Conservation (phyloP, 2,888 invertebrate species). For the Tholera decimalis region DNA sequence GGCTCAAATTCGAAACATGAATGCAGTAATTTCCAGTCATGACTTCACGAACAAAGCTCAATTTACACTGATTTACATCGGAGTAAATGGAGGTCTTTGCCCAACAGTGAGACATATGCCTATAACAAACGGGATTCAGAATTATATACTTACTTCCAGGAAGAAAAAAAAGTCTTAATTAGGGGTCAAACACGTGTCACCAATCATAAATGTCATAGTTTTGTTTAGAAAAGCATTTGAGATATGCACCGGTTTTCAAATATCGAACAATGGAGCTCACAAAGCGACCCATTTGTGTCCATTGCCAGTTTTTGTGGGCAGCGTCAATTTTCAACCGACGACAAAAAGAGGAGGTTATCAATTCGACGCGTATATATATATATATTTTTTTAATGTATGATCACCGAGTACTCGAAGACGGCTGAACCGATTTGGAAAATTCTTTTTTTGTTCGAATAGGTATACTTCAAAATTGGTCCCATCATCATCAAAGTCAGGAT, state of each 20-base stretch:
- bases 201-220: constrained; percentile 84
- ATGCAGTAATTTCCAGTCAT: constrained; percentile 9
- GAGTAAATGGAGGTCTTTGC: too few species aligned
- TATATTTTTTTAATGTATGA: too few species aligned
- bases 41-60: constrained; percentile 44
- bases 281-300: constrained; percentile 75
- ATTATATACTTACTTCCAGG: constrained; percentile 18
- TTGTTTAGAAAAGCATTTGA: constrained; percentile 74
- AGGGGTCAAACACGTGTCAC: constrained; percentile 74
- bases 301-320: constrained; percentile 65
- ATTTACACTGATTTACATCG: constrained; percentile 39
- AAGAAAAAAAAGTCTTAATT: constrained; percentile 62
- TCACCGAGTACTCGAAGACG: too few species aligned
- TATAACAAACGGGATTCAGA: constrained; percentile 30
- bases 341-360: too few species aligned
- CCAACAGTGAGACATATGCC: too few species aligned
- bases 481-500: too few species aligned
- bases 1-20: constrained; percentile 13
- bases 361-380: too few species aligned
- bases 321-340: too few species aligned
- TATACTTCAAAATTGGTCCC: too few species aligned
- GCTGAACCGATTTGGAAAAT: too few species aligned
- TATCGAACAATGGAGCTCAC: constrained; percentile 77
- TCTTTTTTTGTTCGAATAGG: too few species aligned
- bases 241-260: constrained; percentile 83